A percentile compares a stretch with the other conserved stretches of the same genome.
Conservation (phyloP, 2,888 invertebrate species). For the Pyrrhosoma nymphula region DNA sequence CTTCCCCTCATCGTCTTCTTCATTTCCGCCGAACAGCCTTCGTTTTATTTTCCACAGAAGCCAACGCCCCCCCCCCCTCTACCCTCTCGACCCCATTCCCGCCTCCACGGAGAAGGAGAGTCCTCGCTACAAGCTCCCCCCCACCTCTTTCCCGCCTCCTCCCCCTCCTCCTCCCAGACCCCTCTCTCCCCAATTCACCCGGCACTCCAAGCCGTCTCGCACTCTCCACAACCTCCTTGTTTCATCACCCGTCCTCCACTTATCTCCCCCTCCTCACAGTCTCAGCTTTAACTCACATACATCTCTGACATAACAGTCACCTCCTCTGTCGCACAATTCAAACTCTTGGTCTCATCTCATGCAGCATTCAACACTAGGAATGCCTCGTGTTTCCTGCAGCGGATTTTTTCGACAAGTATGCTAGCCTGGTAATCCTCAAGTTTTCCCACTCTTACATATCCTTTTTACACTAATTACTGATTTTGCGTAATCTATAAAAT, state of each 20-base stretch:
- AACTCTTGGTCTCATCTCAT: background rate
- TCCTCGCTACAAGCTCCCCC: too few species aligned
- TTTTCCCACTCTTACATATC: too few species aligned
- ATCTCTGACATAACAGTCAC: background rate
- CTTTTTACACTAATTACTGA: too few species aligned
- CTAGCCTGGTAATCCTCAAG: too few species aligned
- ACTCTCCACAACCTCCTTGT: background rate
- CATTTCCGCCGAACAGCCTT: constrained; percentile 49
- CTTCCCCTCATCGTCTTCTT: background rate
- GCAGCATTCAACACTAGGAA: background rate
- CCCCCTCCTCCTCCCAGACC: background rate
- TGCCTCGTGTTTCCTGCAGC: too few species aligned
- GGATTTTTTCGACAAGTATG: too few species aligned
- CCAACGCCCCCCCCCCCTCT: background rate
- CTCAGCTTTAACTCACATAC: background rate
- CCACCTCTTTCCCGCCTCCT: background rate
- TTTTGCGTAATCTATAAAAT: too few species aligned
- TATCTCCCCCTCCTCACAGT: background rate
- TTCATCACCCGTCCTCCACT: background rate
- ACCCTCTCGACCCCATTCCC: background rate
- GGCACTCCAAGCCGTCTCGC: background rate
- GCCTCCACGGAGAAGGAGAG: background rate
- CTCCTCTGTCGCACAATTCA: background rate
- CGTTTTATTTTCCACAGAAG: background rate
- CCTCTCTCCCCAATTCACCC: background rate